Base-by-base conservation (phyloP, 2,888 invertebrate genomes). In the Esperia sulphurella region DNA sequence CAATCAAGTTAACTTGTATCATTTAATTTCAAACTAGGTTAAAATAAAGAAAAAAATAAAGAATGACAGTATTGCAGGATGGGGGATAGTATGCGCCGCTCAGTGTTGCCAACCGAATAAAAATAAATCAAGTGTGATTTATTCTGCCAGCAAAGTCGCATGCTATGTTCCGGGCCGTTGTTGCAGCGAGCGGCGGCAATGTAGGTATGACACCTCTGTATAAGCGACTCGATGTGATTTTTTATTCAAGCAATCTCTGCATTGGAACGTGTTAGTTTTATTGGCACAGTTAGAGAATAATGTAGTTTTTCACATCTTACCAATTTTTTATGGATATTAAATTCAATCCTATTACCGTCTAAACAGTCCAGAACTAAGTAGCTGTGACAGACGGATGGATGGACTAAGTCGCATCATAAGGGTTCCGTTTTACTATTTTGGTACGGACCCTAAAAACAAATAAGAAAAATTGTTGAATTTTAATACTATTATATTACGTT, bases 71-170 rank as follows among this genome's bases (percentile, higher is more conserved):
- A 72, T 59, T 71, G 69, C 71, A 65, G 10, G 68, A 63, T 53
- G 55, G 53, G 53, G 57, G 59, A 75, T 68, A 68, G 63, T 69
- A 68, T 71, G 65, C 65, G 59, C 59, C 62, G 62, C 65, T 71
- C 75, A 68, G 69, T 69, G 74, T 71, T 84, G 81, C 80, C 81
- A 81, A 75, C 77, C 75, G 75, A 83, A 86, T 87, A 84, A 87
- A 86, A 85, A 88, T 89, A 89, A 87, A 88, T 89, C 88, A 87
- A 75, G 60, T 61, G 78, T 85, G 86, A 88, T 89, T 85, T 86
- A 88, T 84, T 75, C 74, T 64, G 66, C 71, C 71, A 61, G 65
- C 71, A 5, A 21, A 69, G 76, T 79, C 71, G 66, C 73, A 9
- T 48, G 49, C 51, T 48, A 45, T 50, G 62, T 62, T 62, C 58